Evolutionary conservation across 1,140 invertebrate genomes (phyloP).

Genomic region (Bombus affinis): DNA sequence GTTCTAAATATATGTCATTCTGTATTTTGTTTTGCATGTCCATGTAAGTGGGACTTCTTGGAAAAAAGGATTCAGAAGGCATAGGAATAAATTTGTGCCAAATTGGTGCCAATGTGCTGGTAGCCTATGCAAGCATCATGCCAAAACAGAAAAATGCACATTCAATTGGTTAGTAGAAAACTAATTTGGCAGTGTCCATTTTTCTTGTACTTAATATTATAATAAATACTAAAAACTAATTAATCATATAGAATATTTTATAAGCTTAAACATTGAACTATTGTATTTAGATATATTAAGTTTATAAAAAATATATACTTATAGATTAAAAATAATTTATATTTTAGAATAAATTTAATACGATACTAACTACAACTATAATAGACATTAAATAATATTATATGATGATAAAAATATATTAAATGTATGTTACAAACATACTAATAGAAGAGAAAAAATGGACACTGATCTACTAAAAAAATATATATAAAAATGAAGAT

Average conservation of each 20-base stretch:
- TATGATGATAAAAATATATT: not conserved
- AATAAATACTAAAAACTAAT: not conserved
- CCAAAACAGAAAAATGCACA: conserved; percentile 78
- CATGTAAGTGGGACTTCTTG: conserved; percentile 31
- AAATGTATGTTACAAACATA: not conserved
- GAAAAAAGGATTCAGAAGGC: conserved; percentile 47
- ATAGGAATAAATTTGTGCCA: conserved; percentile 74
- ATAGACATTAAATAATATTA: not conserved
- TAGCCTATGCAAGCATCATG: conserved; percentile 80
- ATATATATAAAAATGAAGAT: conserved; percentile 16
- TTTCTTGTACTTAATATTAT: conserved; percentile 42
- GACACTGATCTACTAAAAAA: conserved; percentile 65
- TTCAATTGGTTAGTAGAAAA: conserved; percentile 76
- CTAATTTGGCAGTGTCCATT: conserved; percentile 72
- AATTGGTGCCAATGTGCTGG: conserved; percentile 80
- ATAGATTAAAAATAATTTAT: not conserved
- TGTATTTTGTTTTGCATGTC: conserved; percentile 52
- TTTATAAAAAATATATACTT: conserved; percentile 9
- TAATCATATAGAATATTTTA: not conserved
- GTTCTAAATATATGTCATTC: conserved; percentile 38
- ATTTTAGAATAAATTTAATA: not conserved
- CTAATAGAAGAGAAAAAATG: conserved; percentile 61
- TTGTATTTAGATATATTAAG: not conserved
- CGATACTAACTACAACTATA: not conserved
- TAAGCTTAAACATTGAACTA: too few relatives aligned